Evolutionary conservation across 2,797 vertebrate genomes (phyloP), one percentile per base, ranked within the genome.

Genomic region (Rhynchonycteris naso): DNA sequence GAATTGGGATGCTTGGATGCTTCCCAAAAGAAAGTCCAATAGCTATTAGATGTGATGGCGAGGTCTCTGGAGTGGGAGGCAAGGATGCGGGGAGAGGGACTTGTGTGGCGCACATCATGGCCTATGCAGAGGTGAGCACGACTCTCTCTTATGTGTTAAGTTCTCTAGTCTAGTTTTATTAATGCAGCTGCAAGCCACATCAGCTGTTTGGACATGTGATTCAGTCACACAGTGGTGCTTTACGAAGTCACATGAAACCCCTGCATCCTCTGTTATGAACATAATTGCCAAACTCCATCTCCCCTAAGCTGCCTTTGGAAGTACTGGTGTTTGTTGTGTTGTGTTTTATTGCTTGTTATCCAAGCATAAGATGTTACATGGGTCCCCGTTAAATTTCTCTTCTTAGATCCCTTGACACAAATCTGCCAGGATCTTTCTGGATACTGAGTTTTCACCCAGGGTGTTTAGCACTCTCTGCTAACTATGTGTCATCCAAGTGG

Each of bases 61-160:
- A 58, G 50, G 47, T 61, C 38, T 82, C 22, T 1, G 15, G 24
- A 22, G 11, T 8, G 22, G 26, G 38, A 12, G 59, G 28, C 35
- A 66, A 50, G 7, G 50, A 59, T 12, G 1, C 14, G 19, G 21
- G 21, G 72, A 3, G 35, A 4, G 19, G 59, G n/a, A 43, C 63
- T 82, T 47, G 10, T 0, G 2, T 11, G 30, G 19, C 0, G 1
- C 33, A n/a, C 7, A 0, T 30, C 16, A 0, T 0, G 15, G 28
- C 56, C 50, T 19, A 2, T 66, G 61, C 5, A 30, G 90, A 61
- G 76, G 75, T 58, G 19, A 52, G 10, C 28, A 59, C 19, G 75
- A n/a, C 52, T 74, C 69, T 52, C 16, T 66, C 52, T 65, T 22
- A 75, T 52, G 33, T 59, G 26, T 30, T 58, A 65, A 47, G 10